Percentiles rank a stretch among this genome's conserved stretches.
Conservation (phyloP, 2,113 vertebrate genomes). For the Trachemys scripta region DNA sequence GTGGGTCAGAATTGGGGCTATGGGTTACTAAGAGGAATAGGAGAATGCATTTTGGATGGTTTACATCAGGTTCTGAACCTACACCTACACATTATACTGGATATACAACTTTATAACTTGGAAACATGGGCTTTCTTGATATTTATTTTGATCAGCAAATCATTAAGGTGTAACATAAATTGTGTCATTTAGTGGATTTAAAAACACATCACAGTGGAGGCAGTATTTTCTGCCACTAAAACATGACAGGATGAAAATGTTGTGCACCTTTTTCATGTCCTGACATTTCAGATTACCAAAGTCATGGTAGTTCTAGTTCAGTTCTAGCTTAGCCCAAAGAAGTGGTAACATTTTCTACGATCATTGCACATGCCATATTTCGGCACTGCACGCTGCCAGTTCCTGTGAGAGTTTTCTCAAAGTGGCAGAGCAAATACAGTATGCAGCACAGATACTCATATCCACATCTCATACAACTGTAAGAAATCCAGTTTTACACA, state of each 20-base stretch:
- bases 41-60: not conserved
- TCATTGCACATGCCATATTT: not conserved
- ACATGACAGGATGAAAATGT: not conserved
- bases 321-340: not conserved
- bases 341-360: not conserved
- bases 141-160: constrained; percentile 2
- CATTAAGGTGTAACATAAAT: not conserved
- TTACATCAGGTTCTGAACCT: not conserved
- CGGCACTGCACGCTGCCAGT: not conserved
- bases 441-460: not conserved
- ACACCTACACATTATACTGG: not conserved
- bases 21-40: not conserved
- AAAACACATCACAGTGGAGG: not conserved
- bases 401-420: not conserved
- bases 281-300: not conserved
- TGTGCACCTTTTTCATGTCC: not conserved
- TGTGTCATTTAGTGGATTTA: not conserved
- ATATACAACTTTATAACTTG: not conserved
- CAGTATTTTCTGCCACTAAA: not conserved
- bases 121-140: not conserved
- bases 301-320: not conserved
- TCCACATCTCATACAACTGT: not conserved
- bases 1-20: not conserved
- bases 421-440: not conserved
- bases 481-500: not conserved